Base-by-base conservation (phyloP, 2,888 invertebrate species). In the Cryptocephalus moraei region DNA sequence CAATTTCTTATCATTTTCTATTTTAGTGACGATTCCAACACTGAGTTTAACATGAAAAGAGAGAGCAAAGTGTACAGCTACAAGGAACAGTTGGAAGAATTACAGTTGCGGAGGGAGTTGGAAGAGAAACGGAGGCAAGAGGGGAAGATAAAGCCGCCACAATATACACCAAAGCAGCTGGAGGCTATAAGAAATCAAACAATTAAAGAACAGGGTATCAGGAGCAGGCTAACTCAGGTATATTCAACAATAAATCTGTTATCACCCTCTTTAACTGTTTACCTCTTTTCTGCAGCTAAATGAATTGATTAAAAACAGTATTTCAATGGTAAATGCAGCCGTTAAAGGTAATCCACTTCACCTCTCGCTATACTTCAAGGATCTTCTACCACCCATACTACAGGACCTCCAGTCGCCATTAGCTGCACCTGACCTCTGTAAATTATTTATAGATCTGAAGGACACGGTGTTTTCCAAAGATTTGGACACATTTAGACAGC, bases 51-150 rank as follows among this genome's bases (percentile, higher is more conserved):
- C 61, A 78, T 96, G 67, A 93, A 91, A 69, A 79, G 95, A 11
- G 97, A 97, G 68, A 96, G 92, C 69, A 96, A 95, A 72, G 90
- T 86, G 1, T 97, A 97, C 69, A 92, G 93, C 52, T 95, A 91
- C 69, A 91, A 93, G 65, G 97, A 97, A 52, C 97, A 99, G 68
- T 77, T 93, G 62, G 96, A 95, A 63, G 97, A 97, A 68, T 69
- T 93, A 56, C 91, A 95, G 64, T 73, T 96, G 45, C 77, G 90
- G n/a, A 81, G 91, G 50, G 95, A 96, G 72, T 73, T 95, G 13
- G 94, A 94, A 58, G 93, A 92, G 59, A 92, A 92, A 69, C 82
- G 82, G 45, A 80, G 81, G 32, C 79, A 79, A 49, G 86, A 89
- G 60, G 91, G 91, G 1, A 89, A 86, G 67, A 69, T 81, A 36